Base-by-base conservation (phyloP, 2,888 invertebrate species). In the Lycocerus yunnanus region DNA sequence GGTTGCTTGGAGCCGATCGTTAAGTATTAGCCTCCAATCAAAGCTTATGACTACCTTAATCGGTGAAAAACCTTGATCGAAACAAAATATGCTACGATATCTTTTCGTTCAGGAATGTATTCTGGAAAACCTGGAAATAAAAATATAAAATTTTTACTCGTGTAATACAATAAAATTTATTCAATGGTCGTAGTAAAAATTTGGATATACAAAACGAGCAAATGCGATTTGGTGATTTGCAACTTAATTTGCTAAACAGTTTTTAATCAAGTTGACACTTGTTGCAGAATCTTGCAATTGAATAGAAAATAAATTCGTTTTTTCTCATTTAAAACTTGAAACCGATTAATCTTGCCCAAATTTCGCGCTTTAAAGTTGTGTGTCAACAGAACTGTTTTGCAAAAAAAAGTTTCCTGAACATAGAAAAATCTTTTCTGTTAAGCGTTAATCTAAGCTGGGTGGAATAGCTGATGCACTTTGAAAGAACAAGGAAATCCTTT, bases 401-500 rank as follows among this genome's bases (percentile, higher is more conserved):
- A 43, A 43, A 43, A 43, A 43, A 43, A 43, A 43, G 43, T 43
- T 43, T 43, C n/a, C 43, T 2, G 43, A 43, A 43, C 43, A 20
- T 15, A 58, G 16, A 58, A 65, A 73, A 73, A 73, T 69, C 66
- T 66, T 66, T 68, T 60, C 61, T 68, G 66, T 68, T 69, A 20
- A 24, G 65, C 21, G 66, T 65, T 73, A 69, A 73, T 69, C 73
- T 59, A 66, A 66, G 69, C 73, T 61, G 69, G 73, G 59, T 43
- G 68, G 69, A 21, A 68, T 69, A 69, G 69, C 66, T 73, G 66
- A 73, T 73, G 73, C 73, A 73, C 73, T 73, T 69, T 69, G 69
- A 61, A 68, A 63, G 69, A 68, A 74, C 74, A 76, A 66, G 60
- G 65, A 69, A 75, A 72, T 71, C 74, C 74, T 74, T 69, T 74